Conservation (phyloP, 35 echinoderm and acorn worm genomes). For the Ophiothrix spiculata region DNA sequence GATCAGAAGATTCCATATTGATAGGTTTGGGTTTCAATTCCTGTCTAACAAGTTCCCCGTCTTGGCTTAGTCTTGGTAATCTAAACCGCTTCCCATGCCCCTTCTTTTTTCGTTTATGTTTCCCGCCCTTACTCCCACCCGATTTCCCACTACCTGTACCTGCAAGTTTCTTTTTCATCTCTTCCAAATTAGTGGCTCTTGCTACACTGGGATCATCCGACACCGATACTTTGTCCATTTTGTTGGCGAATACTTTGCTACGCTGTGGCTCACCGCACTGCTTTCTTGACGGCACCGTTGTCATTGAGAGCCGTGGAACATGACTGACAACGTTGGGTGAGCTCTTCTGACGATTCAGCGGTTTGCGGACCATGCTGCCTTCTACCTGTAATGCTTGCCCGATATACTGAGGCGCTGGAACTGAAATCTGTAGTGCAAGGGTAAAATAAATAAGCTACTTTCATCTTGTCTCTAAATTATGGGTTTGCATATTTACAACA, state of each 20-base stretch:
- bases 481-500: neutral
- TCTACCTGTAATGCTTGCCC: conserved; percentile 69
- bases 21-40: conserved; percentile 44
- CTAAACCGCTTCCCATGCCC: conserved; percentile 31
- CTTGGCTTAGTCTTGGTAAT: conserved; percentile 42
- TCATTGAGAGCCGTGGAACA: neutral
- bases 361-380: conserved; percentile 62
- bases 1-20: conserved; percentile 22
- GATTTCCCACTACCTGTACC: conserved; percentile 58
- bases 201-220: conserved; percentile 12
- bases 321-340: conserved; percentile 49
- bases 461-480: neutral
- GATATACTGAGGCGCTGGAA: conserved; percentile 70
- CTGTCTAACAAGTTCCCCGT: conserved; percentile 28
- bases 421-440: conserved; percentile 31
- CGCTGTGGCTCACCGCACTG: neutral
- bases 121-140: neutral
- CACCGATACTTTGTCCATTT: conserved; percentile 19
- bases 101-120: neutral
- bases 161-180: conserved; percentile 88
- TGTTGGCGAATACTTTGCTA: conserved; percentile 22
- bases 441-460: neutral
- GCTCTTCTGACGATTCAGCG: conserved; percentile 69
- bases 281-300: neutral
- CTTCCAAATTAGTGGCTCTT: conserved; percentile 70